phyloP scores from a whole-genome alignment of 2,888 invertebrate genomes.

The Aleiodes alternator region DNA sequence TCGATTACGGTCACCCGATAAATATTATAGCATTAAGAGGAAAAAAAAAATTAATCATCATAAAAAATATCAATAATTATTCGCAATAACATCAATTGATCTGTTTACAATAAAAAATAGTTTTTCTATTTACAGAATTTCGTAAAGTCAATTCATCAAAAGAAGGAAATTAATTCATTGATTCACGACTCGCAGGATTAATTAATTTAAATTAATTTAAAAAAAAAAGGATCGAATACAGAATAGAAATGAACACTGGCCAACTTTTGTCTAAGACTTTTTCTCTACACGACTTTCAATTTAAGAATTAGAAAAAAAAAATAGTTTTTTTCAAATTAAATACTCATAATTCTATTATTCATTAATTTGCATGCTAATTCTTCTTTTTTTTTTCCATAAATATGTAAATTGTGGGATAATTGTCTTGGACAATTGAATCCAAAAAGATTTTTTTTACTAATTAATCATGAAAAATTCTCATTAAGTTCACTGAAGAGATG shows the following conservation, averaged over 20 bases:
- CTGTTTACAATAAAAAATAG: constrained; percentile 25
- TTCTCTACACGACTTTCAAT: constrained; percentile 1
- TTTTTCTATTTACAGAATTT: constrained; percentile 37
- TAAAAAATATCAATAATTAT: constrained; percentile 40
- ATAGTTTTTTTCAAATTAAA: constrained; percentile 1
- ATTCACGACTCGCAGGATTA: neutral
- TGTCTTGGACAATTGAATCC: too few species aligned
- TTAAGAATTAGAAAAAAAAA: constrained; percentile 39
- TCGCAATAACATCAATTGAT: constrained; percentile 31
- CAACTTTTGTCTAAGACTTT: constrained; percentile 37
- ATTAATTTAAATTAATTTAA: constrained; percentile 4
- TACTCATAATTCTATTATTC: constrained; percentile 41
- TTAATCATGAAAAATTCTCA: too few species aligned
- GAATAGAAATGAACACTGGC: constrained; percentile 37
- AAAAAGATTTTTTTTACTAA: too few species aligned
- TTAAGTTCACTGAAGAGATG: too few species aligned
- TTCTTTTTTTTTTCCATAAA: constrained; percentile 2
- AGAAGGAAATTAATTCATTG: neutral
- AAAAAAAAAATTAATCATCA: constrained; percentile 23
- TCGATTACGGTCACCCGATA: constrained; percentile 32
- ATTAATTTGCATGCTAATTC: constrained; percentile 21
- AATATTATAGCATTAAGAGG: constrained; percentile 32
- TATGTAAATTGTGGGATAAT: too few species aligned
- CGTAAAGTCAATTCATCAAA: neutral
- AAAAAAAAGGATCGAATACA: constrained; percentile 6